phyloP scores from a whole-genome alignment of 92 coral and sea anemone species.

The Blastomussa wellsi region DNA sequence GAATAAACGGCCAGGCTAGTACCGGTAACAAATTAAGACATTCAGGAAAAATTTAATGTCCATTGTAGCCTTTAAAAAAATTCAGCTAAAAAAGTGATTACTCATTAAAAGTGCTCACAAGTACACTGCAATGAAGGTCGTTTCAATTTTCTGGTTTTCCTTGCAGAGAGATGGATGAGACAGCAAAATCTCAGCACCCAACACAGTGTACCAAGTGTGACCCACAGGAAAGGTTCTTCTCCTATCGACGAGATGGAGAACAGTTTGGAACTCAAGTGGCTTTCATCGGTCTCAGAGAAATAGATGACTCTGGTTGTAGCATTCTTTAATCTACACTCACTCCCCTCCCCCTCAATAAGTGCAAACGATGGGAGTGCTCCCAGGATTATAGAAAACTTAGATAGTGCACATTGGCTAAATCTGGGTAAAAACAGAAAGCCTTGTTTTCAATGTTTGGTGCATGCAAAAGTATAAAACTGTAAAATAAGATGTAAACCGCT shows the following conservation, averaged over 20 bases:
- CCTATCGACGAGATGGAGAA: slow-evolving; percentile 80
- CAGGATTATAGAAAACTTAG: not conserved
- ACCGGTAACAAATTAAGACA: not conserved
- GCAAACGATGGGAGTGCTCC: not conserved
- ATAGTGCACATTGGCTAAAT: slow-evolving; percentile 1
- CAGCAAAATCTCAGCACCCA: slow-evolving; percentile 37
- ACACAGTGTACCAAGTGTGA: slow-evolving; percentile 89
- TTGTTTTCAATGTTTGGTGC: not conserved
- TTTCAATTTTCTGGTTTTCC: too few relatives aligned
- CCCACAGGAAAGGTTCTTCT: slow-evolving; percentile 76
- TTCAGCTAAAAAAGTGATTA: too few relatives aligned
- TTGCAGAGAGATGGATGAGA: slow-evolving; percentile 19
- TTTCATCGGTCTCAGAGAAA: slow-evolving; percentile 56
- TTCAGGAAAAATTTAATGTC: not conserved
- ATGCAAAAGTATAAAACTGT: not conserved
- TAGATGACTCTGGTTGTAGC: slow-evolving; percentile 20
- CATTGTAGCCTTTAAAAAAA: too few relatives aligned
- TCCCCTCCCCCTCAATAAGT: too few relatives aligned
- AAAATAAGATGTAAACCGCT: not conserved
- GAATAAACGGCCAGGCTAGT: not conserved
- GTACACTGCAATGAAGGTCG: not conserved
- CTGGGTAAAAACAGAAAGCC: not conserved
- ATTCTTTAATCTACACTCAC: slow-evolving; percentile 1
- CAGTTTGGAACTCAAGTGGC: slow-evolving; percentile 91
- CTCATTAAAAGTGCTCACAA: too few relatives aligned